phyloP scores from a whole-genome alignment of 2,113 vertebrate genomes.

The Bungarus multicinctus region DNA sequence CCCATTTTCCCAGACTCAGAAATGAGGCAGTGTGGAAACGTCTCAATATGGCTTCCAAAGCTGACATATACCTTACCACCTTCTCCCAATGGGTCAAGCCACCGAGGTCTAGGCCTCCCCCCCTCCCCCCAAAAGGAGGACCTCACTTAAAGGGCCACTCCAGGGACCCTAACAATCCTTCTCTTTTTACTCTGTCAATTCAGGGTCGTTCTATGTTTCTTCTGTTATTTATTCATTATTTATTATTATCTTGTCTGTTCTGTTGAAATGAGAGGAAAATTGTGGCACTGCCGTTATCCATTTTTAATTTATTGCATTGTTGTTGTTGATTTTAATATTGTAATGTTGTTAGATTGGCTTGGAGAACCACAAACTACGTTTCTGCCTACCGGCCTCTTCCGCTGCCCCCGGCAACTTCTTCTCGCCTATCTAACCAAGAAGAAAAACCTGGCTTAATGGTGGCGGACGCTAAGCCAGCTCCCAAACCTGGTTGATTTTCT shows the following conservation, averaged over 20 bases:
- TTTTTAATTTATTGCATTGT: constrained; percentile 64
- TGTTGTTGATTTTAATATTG: neutral
- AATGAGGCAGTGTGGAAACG: no score
- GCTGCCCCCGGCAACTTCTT: neutral
- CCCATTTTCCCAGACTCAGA: no score
- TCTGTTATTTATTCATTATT: constrained; percentile 64
- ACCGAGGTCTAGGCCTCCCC: neutral
- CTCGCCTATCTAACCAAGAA: neutral
- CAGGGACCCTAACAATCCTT: constrained; percentile 36
- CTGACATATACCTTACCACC: neutral
- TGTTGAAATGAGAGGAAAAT: constrained; percentile 17
- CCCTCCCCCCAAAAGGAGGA: no score
- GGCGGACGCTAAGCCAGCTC: no score
- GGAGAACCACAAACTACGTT: neutral
- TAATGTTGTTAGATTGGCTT: constrained; percentile 40
- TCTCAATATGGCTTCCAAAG: no score
- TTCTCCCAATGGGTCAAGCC: neutral
- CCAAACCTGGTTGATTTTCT: neutral
- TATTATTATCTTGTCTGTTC: constrained; percentile 27
- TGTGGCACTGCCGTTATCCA: neutral
- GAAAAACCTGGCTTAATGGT: neutral
- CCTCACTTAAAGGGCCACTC: neutral
- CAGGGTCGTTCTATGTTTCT: constrained; percentile 28
- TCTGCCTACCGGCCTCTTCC: neutral
- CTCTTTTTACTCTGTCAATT: constrained; percentile 26